Conservation (phyloP, 2,888 invertebrate genomes). For the Rhagonycha lutea region DNA sequence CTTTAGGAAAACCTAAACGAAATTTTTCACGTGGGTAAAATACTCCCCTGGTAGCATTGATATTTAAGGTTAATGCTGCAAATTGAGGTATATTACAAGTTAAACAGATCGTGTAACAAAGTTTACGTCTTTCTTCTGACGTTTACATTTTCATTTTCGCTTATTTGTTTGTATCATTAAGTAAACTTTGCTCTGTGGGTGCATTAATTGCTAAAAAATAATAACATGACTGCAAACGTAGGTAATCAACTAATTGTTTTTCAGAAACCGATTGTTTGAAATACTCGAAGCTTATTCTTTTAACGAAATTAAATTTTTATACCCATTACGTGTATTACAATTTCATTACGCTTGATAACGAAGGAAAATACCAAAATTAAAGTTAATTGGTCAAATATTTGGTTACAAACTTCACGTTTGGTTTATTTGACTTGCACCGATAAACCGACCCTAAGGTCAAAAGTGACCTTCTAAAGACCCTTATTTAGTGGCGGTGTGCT, state of each 20-base stretch:
- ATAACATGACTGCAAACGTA: not conserved
- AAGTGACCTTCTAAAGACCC: constrained; percentile 2
- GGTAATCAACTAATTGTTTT: not conserved
- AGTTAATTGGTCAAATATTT: not conserved
- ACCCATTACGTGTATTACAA: not conserved
- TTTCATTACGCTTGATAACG: not conserved
- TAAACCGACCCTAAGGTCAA: not conserved
- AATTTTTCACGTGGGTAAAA: not conserved
- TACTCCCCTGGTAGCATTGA: not conserved
- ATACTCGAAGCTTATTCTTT: not conserved
- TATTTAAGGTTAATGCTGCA: not conserved
- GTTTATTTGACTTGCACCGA: not conserved
- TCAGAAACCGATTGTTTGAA: not conserved
- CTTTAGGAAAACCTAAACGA: too few species aligned
- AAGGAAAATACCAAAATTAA: not conserved
- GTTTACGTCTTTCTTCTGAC: constrained; percentile 12
- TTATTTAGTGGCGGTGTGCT: not conserved
- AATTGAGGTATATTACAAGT: constrained; percentile 10
- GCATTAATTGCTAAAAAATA: not conserved
- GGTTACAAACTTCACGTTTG: not conserved
- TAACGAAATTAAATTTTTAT: not conserved
- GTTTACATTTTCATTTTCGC: constrained; percentile 12
- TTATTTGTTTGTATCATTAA: constrained; percentile 5
- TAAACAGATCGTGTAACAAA: constrained; percentile 13
- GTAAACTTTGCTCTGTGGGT: not conserved